A percentile compares a stretch with the other conserved stretches of the same genome.
phyloP scores from a whole-genome alignment of 2,888 invertebrate genomes.

The Cerceris ruficornis region DNA sequence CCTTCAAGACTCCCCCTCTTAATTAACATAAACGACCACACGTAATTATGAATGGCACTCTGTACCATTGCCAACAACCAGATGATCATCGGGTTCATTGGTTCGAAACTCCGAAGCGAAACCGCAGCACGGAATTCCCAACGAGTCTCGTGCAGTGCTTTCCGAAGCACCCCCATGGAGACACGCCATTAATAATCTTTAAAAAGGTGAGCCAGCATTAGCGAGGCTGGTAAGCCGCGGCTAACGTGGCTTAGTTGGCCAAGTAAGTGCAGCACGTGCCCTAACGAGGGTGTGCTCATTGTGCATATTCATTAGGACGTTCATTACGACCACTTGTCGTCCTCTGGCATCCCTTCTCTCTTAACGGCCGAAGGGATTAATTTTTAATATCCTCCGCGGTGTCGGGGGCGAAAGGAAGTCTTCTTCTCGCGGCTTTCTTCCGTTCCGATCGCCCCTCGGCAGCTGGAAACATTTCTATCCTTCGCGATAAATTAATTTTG shows the following conservation, averaged over 20 bases:
- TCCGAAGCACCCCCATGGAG: slow-evolving; percentile 11
- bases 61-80: too few relatives aligned
- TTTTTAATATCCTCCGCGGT: slow-evolving; percentile 70
- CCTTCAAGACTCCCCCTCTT: too few relatives aligned
- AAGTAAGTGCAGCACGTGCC: slow-evolving; percentile 56
- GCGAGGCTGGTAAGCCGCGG: slow-evolving; percentile 41
- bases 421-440: background rate
- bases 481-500: slow-evolving; percentile 65
- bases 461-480: background rate
- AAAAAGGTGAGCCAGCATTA: slow-evolving; percentile 49
- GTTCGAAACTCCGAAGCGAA: too few relatives aligned
- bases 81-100: too few relatives aligned
- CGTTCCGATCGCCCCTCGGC: background rate
- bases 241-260: slow-evolving; percentile 47
- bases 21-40: too few relatives aligned
- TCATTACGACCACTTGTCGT: slow-evolving; percentile 74
- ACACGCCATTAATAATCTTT: slow-evolving; percentile 53
- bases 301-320: slow-evolving; percentile 72
- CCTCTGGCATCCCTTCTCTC: slow-evolving; percentile 46
- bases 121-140: too few relatives aligned
- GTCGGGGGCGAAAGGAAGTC: slow-evolving; percentile 38
- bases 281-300: slow-evolving; percentile 63
- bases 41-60: too few relatives aligned
- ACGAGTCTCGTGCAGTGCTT: background rate
- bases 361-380: slow-evolving; percentile 62